Evolutionary conservation across 37 sponge, comb jelly and placozoan species (phyloP).

Genomic region (Haliclona indistincta): DNA sequence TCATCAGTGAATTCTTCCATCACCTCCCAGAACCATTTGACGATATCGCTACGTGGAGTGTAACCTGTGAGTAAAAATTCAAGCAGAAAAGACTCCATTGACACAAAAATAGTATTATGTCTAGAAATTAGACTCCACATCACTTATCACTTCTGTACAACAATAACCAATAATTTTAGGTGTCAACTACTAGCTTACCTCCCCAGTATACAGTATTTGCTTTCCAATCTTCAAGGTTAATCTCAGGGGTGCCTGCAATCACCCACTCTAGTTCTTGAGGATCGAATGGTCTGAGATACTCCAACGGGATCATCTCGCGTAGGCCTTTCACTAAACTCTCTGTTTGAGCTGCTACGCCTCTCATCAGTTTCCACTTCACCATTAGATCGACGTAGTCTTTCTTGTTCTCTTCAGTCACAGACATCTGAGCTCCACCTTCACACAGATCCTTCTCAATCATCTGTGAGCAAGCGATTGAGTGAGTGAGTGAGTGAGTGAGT

Average conservation of each 20-base stretch:
- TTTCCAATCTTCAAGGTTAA: conserved; percentile 89
- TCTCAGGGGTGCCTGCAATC: conserved; percentile 84
- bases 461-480: conserved; percentile 7
- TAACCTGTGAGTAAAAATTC: conserved; percentile 52
- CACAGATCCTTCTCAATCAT: conserved; percentile 64
- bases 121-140: not conserved
- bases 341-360: conserved; percentile 65
- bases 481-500: conserved; percentile 2
- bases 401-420: conserved; percentile 75
- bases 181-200: too few species aligned
- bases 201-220: conserved; percentile 74
- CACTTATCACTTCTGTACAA: not conserved
- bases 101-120: not conserved
- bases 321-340: conserved; percentile 65
- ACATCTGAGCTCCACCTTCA: conserved; percentile 48
- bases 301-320: conserved; percentile 69
- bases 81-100: not conserved
- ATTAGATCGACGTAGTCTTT: conserved; percentile 80
- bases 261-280: conserved; percentile 90
- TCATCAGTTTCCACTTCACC: conserved; percentile 69
- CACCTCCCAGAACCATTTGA: conserved; percentile 82
- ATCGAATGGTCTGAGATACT: conserved; percentile 69
- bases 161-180: not conserved
- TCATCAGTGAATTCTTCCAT: conserved; percentile 75
- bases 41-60: conserved; percentile 41